Base-by-base conservation (phyloP, 2,113 vertebrate genomes). In the Prinia subflava region DNA sequence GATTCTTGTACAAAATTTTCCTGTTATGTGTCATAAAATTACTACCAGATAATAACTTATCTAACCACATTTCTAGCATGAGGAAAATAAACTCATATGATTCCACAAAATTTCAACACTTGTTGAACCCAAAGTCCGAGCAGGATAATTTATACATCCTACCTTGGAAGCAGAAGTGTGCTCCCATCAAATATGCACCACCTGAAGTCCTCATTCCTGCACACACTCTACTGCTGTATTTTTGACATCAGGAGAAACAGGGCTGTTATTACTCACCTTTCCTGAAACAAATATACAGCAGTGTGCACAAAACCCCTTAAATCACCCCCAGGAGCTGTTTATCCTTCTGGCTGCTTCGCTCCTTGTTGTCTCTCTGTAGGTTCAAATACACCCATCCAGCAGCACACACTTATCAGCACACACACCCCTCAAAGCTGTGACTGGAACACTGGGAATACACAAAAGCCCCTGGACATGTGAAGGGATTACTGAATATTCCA, bases 171-270 rank as follows among this genome's bases (percentile, higher is more conserved):
- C 0, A 17, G 25, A 8, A 37, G 1, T 23, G 35, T 57, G 35
- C 23, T 24, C 21, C 55, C 70, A 41, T 20, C 50, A 16, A 6
- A 30, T 3, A 2, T 15, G 39, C 69, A 28, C 7, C 39, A 27
- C 19, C 35, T 3, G 0, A 13, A 10, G 8, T 1, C 35, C 18
- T 4, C 4, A 1, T 0, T 28, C 53, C 12, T 2, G 21, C 74
- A 49, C 44, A 0, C 33, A 0, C 67, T 17, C 9, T 1, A 0
- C 76, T 3, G 12, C 3, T 2, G 1, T 0, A 1, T 53, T 22
- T 31, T 13, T 6, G 1, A 20, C 31, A 14, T 3, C 59, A 31
- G 30, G 23, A 78, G 46, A 42, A 39, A 3, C 1, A 2, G 49
- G 42, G 79, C 37, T 83, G 30, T 24, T 18, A 13, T 6, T 28